Base-by-base conservation (phyloP, 1,140 invertebrate species). In the Melanaphis sacchari region DNA sequence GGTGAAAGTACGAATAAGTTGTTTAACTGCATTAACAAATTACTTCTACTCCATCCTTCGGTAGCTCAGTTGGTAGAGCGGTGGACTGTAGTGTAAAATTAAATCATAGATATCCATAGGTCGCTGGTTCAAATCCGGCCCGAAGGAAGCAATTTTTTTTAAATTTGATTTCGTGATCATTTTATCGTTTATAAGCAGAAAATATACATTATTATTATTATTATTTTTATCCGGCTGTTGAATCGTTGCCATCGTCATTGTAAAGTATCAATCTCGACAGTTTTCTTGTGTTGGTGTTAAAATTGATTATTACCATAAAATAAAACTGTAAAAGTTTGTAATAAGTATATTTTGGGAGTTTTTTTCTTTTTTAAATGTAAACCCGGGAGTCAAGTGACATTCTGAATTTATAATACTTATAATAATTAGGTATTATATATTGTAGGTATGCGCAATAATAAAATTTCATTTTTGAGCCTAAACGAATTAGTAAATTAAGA, bases 11-110 rank as follows among this genome's bases (percentile, higher is more conserved):
- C 59, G 26, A n/a, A n/a, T n/a, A 76, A 76, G 18, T 76, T 76
- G n/a, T 36, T 76, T 76, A 76, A 76, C 31, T 76, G 59, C 59
- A 76, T 76, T 76, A 76, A 76, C 59, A 7, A 76, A 15, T n/a
- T 5, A 76, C 59, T 36, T 4, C 0, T 9, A 49, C 3, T 11
- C 18, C 36, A 54, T 81, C 96, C 97, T 97, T 97, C 96, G 94
- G 92, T 94, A 94, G 94, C 94, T 94, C 94, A 94, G 94, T 94
- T 94, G 94, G 94, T 94, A 94, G 94, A 94, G 94, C 94, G 94
- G 94, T 94, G 94, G 94, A 94, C 94, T 94, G 94, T 94, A 94
- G 94, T 94, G 91, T 76, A 6, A n/a, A 76, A 76, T 76, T n/a
- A n/a, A 59, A 82, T 90, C 93, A 93, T 93, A 94, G 94, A 38